Evolutionary conservation across 2,113 vertebrate species (phyloP), one percentile per base, ranked within the genome.

Genomic region (Nothoprocta perdicaria): DNA sequence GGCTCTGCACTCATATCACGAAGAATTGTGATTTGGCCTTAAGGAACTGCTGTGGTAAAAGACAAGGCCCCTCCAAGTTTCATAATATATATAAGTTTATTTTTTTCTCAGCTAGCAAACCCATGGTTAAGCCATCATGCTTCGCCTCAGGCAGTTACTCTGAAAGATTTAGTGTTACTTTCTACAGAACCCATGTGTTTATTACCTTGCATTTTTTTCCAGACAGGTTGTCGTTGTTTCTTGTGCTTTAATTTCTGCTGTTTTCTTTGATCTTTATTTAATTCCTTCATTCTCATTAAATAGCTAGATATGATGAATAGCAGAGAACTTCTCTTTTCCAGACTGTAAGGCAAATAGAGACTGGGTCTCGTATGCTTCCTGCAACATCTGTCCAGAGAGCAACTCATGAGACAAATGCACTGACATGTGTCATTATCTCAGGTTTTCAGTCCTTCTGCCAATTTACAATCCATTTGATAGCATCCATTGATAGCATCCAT

Each of bases 1-100:
- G 68, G 9, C n/a, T 2, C 0, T 29, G 46, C 33, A 2, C 6
- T 6, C 9, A 2, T 16, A 2, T 4, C 0, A 0, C 24, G 38
- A 40, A 15, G 7, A 77, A 13, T 1, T 9, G 43, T 43, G 16
- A 14, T 81, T 57, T 14, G 23, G 9, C 1, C 29, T 7, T 6
- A 0, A 4, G 21, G 29, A 80, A 78, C 29, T 18, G 17, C 21
- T 58, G 6, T 19, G 12, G 5, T 76, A 40, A 48, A 16, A 73
- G 19, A 10, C 22, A 80, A 6, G 8, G 10, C 0, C 0, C 45
- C 0, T 3, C 27, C 31, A 80, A 45, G 21, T 27, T 68, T 2
- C 1, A 2, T 2, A 33, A 7, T 48, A 22, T 15, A 17, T 46
- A 48, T 48, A 48, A 21, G 2, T 12, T 23, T 46, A 33, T 82